Evolutionary conservation across 2,888 invertebrate genomes (phyloP).

Genomic region (Amorpha juglandis): DNA sequence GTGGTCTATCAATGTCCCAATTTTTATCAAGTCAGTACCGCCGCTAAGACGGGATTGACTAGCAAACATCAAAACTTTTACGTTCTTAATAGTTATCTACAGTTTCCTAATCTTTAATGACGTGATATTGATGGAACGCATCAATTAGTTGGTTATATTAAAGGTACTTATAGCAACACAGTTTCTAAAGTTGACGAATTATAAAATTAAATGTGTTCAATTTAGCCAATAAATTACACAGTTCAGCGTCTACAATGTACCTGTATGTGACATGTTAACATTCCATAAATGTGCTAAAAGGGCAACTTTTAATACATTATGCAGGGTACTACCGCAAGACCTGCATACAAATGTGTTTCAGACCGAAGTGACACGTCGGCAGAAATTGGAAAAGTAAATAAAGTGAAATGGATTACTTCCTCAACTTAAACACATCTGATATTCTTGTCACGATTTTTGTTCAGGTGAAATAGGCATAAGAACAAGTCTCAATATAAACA

Average conservation of each 20-base stretch:
- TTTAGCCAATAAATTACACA: too few species aligned
- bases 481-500: neutral
- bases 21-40: too few species aligned
- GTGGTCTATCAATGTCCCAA: too few species aligned
- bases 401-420: constrained; percentile 1
- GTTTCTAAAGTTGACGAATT: too few species aligned
- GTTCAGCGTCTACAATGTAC: neutral
- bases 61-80: too few species aligned
- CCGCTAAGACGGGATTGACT: too few species aligned
- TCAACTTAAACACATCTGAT: neutral
- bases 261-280: neutral
- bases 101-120: too few species aligned
- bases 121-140: too few species aligned
- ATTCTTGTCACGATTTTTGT: neutral
- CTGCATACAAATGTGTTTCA: constrained; percentile 17
- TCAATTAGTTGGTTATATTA: too few species aligned
- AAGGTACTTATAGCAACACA: too few species aligned
- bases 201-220: too few species aligned
- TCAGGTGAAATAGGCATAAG: neutral
- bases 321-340: neutral
- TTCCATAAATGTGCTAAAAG: neutral
- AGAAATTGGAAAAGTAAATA: constrained; percentile 4
- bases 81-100: too few species aligned
- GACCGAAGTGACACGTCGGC: neutral
- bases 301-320: neutral